Percentiles rank a stretch among this genome's conserved stretches.
These are phyloP conservation scores for Apis dorsata DNA, from an alignment of 1,140 invertebrate species.

Conservation along the genomic window DNA sequence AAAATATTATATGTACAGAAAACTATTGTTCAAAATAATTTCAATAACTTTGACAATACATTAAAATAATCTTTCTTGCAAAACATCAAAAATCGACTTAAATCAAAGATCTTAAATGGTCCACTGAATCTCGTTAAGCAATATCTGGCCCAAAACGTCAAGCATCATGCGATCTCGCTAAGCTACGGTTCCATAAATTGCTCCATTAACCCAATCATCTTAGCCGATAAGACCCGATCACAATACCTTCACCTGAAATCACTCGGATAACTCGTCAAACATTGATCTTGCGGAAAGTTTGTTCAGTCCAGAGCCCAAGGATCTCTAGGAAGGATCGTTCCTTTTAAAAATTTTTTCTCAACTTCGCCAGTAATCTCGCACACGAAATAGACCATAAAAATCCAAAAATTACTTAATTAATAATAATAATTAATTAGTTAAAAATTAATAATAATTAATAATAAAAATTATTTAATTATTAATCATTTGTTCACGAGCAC, in stretches of 20 bases:
- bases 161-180: neutral
- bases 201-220: neutral
- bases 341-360: neutral
- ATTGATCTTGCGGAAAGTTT: conserved; percentile 10
- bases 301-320: neutral
- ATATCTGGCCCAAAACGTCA: too few relatives aligned
- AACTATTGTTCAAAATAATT: too few relatives aligned
- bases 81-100: too few relatives aligned
- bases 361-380: neutral
- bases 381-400: too few relatives aligned
- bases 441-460: too few relatives aligned
- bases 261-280: conserved; percentile 14
- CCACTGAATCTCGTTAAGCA: too few relatives aligned
- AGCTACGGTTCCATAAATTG: neutral
- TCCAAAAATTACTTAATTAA: too few relatives aligned
- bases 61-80: too few relatives aligned
- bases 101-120: too few relatives aligned
- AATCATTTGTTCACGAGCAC: neutral
- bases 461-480: neutral
- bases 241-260: neutral
- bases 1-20: too few relatives aligned
- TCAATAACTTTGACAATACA: too few relatives aligned
- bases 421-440: too few relatives aligned
- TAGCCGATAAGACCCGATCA: neutral
- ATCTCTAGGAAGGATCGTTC: neutral